Base-by-base conservation (phyloP, 1,140 invertebrate species). In the Adelges cooleyi region DNA sequence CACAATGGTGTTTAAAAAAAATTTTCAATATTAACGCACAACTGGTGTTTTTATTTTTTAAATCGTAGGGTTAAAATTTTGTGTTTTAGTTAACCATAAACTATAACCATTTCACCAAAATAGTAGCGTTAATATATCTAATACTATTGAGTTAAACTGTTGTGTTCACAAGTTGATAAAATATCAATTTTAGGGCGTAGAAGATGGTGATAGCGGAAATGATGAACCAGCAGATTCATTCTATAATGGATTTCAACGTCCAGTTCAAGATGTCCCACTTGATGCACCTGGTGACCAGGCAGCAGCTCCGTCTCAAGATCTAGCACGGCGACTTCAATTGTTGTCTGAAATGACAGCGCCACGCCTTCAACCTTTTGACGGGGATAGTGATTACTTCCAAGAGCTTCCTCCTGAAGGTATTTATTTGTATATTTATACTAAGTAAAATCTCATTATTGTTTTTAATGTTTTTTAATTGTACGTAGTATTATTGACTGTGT, bases 401-500 rank as follows among this genome's bases (percentile, higher is more conserved):
- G 54, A 59, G 27, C 54, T 59, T 59, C 54, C 54, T 25, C 54
- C 54, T 17, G 54, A 59, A 59, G 54, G 54, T 44, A 46, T 27
- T 10, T 27, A 11, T 59, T 18, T 25, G 25, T 40, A 27, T 2
- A 25, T 18, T 22, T 40, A 25, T 18, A 40, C 15, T 23, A 49
- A 49, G n/a, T n/a, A n/a, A n/a, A n/a, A n/a, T n/a, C n/a, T n/a
- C n/a, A n/a, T n/a, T n/a, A n/a, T n/a, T n/a, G n/a, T n/a, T n/a
- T n/a, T n/a, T n/a, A 33, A 33, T 33, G 29, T 75, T 67, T 78
- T 85, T 8, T 65, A 18, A 18, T 68, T 62, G 65, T 13, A 51
- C 42, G 13, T 33, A 71, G 90, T 96, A 62, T 79, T 94, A 69
- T 78, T 94, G 11, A 82, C 84, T 48, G 89, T 95, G 66, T 94